phyloP scores from a whole-genome alignment of 1,140 invertebrate genomes.

The Lasaia peninsularis region DNA sequence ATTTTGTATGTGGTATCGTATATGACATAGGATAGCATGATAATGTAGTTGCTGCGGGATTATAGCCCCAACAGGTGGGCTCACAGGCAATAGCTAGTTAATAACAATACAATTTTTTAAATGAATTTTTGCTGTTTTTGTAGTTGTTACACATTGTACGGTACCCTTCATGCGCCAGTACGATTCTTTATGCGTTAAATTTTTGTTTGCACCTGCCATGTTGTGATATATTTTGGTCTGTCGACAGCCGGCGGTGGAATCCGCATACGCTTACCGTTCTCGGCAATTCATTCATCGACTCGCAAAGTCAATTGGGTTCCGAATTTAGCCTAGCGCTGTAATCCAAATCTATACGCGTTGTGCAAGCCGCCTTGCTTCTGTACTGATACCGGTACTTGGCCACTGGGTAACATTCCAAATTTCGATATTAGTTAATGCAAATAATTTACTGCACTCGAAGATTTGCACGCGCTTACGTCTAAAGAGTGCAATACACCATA shows the following conservation, averaged over 20 bases:
- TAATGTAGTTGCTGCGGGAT: too few species aligned
- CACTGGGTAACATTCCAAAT: slow-evolving; percentile 28
- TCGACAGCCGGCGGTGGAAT: slow-evolving; percentile 31
- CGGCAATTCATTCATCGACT: slow-evolving; percentile 61
- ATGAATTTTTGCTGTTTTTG: too few species aligned
- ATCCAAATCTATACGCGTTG: slow-evolving; percentile 53
- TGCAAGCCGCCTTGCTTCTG: slow-evolving; percentile 37
- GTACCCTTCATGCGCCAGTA: too few species aligned
- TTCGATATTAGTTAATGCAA: slow-evolving; percentile 31
- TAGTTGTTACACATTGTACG: too few species aligned
- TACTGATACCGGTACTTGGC: slow-evolving; percentile 16
- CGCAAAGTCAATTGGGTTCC: slow-evolving; percentile 67
- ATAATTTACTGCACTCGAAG: slow-evolving; percentile 32
- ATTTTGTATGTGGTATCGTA: too few species aligned
- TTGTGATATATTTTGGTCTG: slow-evolving; percentile 21
- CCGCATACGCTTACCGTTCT: slow-evolving; percentile 41
- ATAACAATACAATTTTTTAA: too few species aligned
- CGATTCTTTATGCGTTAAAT: too few species aligned
- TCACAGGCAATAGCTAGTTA: too few species aligned
- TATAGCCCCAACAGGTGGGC: too few species aligned
- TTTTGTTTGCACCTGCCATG: neutral
- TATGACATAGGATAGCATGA: too few species aligned
- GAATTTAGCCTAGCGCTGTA: slow-evolving; percentile 62
- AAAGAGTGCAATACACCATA: neutral
- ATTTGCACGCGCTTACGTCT: slow-evolving; percentile 16